A percentile compares a stretch with the other conserved stretches of the same genome.
These are phyloP conservation scores for Coilia nasus DNA, from an alignment of 2,797 vertebrate genomes.

Conservation along the genomic window DNA sequence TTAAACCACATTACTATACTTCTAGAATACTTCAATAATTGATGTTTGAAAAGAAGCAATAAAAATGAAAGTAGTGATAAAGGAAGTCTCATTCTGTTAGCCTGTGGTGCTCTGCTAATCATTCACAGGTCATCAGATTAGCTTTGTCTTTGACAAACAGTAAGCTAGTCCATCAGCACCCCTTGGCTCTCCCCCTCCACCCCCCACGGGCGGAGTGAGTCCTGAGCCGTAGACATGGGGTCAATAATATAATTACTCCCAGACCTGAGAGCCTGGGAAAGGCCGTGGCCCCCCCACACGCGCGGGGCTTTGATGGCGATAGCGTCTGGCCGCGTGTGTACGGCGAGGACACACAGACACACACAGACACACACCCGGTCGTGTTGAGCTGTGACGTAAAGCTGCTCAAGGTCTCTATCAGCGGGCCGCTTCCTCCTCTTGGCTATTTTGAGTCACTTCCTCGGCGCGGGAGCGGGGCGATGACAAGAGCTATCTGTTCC, in stretches of 20 bases:
- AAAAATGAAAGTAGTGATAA: not conserved
- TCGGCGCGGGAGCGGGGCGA: slow-evolving; percentile 55
- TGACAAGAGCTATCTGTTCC: slow-evolving; percentile 74
- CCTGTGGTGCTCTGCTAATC: not conserved
- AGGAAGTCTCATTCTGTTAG: not conserved
- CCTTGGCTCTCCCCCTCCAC: not conserved
- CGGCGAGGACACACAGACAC: not conserved
- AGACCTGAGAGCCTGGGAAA: slow-evolving; percentile 9
- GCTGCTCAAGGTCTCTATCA: slow-evolving; percentile 68
- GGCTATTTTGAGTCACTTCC: slow-evolving; percentile 79
- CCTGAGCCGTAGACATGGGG: not conserved
- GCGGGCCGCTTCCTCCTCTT: slow-evolving; percentile 68
- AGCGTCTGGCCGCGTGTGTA: not conserved
- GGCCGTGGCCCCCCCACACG: not conserved
- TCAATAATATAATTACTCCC: slow-evolving; percentile 24
- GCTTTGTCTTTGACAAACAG: slow-evolving; percentile 3
- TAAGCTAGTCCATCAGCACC: slow-evolving; percentile 13
- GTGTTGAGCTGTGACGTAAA: slow-evolving; percentile 74
- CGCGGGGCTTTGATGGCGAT: not conserved
- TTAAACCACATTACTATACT: too few relatives aligned
- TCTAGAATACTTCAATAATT: too few relatives aligned
- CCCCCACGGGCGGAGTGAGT: not conserved
- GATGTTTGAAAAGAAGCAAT: too few relatives aligned
- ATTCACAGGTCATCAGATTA: not conserved
- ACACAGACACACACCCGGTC: slow-evolving; percentile 49